Conservation (phyloP, 2,797 vertebrate genomes). For the Gadopsis bispinosus region DNA sequence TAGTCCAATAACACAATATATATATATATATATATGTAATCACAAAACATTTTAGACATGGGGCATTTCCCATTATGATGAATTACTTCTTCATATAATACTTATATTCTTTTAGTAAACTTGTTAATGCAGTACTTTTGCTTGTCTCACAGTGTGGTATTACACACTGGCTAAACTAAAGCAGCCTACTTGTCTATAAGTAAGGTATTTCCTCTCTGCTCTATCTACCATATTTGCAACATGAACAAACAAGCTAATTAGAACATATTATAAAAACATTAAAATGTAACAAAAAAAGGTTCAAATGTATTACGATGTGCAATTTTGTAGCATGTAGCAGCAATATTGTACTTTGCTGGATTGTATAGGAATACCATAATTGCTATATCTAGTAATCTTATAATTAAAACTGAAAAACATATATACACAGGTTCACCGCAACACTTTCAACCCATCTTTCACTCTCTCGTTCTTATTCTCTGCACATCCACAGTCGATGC, state of each 20-base stretch:
- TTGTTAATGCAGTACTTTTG: neutral
- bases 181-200: neutral
- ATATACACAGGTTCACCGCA: neutral
- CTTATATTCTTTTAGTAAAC: neutral
- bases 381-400: neutral
- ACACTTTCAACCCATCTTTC: conserved; percentile 12
- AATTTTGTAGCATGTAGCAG: neutral
- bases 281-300: no score
- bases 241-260: neutral
- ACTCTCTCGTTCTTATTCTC: conserved; percentile 29
- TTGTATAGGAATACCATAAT: neutral
- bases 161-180: neutral
- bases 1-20: no score
- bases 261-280: no score
- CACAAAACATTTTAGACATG: neutral
- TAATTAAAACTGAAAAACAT: neutral
- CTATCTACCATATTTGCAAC: neutral
- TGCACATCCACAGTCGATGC: conserved; percentile 55
- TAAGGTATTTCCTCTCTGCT: neutral
- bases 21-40: no score
- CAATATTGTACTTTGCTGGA: neutral
- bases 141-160: neutral
- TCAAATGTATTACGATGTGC: neutral
- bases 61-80: neutral
- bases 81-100: neutral